Evolutionary conservation across 1,140 invertebrate genomes (phyloP).

Genomic region (Anastrepha obliqua): DNA sequence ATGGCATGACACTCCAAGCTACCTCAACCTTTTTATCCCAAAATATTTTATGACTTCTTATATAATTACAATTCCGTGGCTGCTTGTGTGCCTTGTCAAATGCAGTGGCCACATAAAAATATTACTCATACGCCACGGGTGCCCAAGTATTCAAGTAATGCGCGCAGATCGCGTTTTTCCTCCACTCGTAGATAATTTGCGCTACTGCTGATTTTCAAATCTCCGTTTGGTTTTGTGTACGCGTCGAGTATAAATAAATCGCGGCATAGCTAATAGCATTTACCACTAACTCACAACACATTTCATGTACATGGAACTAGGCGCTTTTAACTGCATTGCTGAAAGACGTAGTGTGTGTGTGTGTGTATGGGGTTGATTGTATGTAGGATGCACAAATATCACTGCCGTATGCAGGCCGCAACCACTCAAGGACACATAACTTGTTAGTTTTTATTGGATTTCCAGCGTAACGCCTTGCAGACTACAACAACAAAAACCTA

Average conservation of each 20-base stretch:
- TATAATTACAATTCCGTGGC: neutral
- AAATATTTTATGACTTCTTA: neutral
- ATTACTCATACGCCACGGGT: conserved; percentile 27
- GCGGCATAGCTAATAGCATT: conserved; percentile 44
- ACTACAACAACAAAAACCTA: neutral
- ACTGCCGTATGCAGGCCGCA: conserved; percentile 30
- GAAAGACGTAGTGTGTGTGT: neutral
- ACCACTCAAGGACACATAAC: conserved; percentile 29
- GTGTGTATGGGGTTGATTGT: neutral
- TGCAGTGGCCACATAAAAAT: conserved; percentile 10
- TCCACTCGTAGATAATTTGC: conserved; percentile 21
- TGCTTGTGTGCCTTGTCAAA: neutral
- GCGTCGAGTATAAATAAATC: conserved; percentile 38
- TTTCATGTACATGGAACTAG: neutral
- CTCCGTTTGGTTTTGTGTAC: neutral
- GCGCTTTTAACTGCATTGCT: too few species aligned
- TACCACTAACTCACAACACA: conserved; percentile 2
- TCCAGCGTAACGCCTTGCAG: conserved; percentile 36
- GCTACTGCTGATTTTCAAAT: conserved; percentile 13
- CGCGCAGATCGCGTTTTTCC: neutral
- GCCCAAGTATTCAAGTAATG: neutral
- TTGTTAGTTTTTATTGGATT: conserved; percentile 44
- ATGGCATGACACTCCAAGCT: too few species aligned
- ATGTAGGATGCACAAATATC: neutral
- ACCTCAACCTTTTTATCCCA: neutral